These are phyloP conservation scores for Ataeniobius toweri DNA, from an alignment of 2,797 vertebrate genomes.

Conservation along the genomic window DNA sequence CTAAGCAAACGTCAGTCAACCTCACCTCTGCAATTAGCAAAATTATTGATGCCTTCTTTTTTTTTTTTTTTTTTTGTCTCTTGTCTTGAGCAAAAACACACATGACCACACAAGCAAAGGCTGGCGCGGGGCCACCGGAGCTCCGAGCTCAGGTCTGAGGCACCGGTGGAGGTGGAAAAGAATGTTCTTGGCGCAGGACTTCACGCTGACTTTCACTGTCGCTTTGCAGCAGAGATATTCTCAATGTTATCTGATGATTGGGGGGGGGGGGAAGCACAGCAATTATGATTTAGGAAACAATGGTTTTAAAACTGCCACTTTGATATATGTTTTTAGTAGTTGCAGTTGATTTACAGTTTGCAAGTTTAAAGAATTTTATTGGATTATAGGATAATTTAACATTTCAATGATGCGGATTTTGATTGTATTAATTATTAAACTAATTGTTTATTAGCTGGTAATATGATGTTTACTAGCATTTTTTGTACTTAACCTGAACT, in stretches of 20 bases:
- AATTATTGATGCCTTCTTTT: constrained; percentile 70
- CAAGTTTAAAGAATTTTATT: constrained; percentile 7
- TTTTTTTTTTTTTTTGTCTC: constrained; percentile 8
- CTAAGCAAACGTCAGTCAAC: constrained; percentile 73
- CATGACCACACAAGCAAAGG: constrained; percentile 55
- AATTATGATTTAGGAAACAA: constrained; percentile 49
- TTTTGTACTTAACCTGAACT: background rate
- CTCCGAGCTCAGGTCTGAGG: constrained; percentile 28
- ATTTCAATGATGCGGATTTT: background rate
- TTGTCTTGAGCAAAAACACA: constrained; percentile 63
- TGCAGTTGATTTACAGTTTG: constrained; percentile 54
- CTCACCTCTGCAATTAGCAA: constrained; percentile 74
- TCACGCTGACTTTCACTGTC: constrained; percentile 44
- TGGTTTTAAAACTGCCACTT: constrained; percentile 27
- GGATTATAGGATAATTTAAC: constrained; percentile 1
- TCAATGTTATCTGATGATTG: constrained; percentile 44
- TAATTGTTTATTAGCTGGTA: background rate
- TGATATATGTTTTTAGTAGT: constrained; percentile 53
- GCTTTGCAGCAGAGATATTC: constrained; percentile 39
- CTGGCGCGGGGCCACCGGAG: constrained; percentile 37
- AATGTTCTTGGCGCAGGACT: constrained; percentile 64
- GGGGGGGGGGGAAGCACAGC: background rate
- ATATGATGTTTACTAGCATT: background rate
- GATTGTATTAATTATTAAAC: background rate
- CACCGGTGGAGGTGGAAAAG: constrained; percentile 44